These are phyloP conservation scores for Hydropsyche betteni DNA, from an alignment of 2,888 invertebrate species.

Conservation along the genomic window DNA sequence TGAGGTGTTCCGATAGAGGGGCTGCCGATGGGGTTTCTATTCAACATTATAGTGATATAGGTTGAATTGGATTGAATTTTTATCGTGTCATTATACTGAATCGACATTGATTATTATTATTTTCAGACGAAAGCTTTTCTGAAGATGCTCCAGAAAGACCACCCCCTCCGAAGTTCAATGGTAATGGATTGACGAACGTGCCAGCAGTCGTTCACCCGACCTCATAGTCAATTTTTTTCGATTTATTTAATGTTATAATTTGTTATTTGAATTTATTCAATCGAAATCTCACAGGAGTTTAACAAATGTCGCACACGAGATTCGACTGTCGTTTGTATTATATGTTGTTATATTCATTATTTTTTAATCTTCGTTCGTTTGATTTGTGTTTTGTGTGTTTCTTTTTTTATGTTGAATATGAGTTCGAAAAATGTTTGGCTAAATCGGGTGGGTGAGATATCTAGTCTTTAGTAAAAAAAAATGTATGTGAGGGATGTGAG, in stretches of 20 bases:
- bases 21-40: constrained; percentile 86
- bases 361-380: background rate
- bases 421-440: constrained; percentile 13
- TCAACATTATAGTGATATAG: constrained; percentile 87
- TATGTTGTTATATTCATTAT: constrained; percentile 1
- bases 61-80: constrained; percentile 57
- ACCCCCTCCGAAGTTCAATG: constrained; percentile 44
- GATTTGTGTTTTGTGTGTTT: background rate
- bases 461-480: constrained; percentile 29
- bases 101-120: background rate
- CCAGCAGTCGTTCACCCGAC: background rate
- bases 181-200: background rate
- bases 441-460: constrained; percentile 38
- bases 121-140: constrained; percentile 44
- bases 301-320: background rate
- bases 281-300: background rate
- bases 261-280: background rate
- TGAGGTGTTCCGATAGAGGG: constrained; percentile 79
- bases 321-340: background rate
- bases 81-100: background rate
- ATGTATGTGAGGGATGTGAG: background rate
- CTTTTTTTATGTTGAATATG: background rate
- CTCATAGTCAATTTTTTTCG: background rate
- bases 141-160: constrained; percentile 48
- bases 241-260: background rate